phyloP scores from a whole-genome alignment of 2,797 vertebrate genomes.

The Heteromormyrus szaboi region DNA sequence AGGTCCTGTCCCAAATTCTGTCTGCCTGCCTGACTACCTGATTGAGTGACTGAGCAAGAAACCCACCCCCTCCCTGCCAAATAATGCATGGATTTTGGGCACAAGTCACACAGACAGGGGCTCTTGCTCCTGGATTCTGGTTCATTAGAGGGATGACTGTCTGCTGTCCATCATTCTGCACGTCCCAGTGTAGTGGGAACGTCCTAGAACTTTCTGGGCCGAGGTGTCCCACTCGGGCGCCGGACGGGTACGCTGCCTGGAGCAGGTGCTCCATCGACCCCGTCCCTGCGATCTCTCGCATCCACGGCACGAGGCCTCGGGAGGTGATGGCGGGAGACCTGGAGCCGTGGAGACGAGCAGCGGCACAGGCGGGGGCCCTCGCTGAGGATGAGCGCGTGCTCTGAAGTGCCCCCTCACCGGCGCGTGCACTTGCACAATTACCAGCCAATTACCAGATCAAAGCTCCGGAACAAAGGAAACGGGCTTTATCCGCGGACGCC shows the following conservation, averaged over 20 bases:
- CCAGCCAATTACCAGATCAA: slow-evolving; percentile 17
- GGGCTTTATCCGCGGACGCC: background rate
- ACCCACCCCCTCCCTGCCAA: background rate
- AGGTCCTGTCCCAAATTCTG: background rate
- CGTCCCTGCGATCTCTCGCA: background rate
- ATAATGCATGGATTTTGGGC: background rate
- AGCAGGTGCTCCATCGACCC: background rate
- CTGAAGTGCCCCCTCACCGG: background rate
- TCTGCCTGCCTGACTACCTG: background rate
- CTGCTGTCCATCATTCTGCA: background rate
- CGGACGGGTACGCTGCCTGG: background rate
- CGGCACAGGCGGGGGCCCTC: background rate
- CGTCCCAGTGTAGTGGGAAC: too few relatives aligned
- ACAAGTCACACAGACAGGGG: background rate
- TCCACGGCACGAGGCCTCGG: background rate
- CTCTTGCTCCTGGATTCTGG: background rate
- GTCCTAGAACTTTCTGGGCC: background rate
- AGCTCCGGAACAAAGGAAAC: background rate
- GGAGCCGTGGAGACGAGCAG: background rate
- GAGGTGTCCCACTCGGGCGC: background rate
- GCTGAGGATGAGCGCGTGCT: background rate
- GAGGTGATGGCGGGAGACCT: background rate
- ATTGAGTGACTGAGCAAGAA: background rate
- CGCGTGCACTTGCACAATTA: background rate
- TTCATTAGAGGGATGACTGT: background rate